Evolutionary conservation across 2,113 vertebrate genomes (phyloP).

Genomic region (Rhabdornis inornatus): DNA sequence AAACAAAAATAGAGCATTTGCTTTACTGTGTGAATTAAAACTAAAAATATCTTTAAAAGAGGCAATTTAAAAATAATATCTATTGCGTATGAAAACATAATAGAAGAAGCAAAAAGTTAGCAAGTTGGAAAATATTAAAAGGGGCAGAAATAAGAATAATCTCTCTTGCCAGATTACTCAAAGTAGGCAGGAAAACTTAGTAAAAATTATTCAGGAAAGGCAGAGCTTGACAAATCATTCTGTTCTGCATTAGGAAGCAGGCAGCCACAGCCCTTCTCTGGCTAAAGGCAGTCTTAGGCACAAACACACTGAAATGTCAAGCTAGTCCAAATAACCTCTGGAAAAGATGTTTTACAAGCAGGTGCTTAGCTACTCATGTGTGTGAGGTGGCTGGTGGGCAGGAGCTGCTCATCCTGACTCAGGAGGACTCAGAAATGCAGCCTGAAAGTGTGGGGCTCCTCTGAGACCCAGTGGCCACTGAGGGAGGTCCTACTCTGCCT

Average conservation of each 20-base stretch:
- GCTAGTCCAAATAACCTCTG: background rate
- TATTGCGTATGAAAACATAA: background rate
- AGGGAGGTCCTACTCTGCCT: background rate
- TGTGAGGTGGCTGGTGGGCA: background rate
- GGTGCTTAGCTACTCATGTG: background rate
- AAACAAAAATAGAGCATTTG: background rate
- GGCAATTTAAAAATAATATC: background rate
- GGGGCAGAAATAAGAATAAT: background rate
- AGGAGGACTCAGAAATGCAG: background rate
- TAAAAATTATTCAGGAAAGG: background rate
- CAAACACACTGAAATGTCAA: background rate
- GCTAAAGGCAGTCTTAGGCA: background rate
- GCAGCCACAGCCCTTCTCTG: background rate
- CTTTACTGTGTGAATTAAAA: background rate
- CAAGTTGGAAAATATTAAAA: background rate
- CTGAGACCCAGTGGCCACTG: background rate
- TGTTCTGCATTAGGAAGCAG: background rate
- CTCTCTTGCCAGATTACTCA: background rate
- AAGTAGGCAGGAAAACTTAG: background rate
- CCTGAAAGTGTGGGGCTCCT: fast-evolving
- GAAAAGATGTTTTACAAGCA: background rate
- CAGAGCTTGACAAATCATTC: background rate
- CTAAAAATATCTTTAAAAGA: background rate
- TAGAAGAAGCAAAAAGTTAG: background rate
- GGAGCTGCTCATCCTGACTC: background rate